Conservation (phyloP, 2,888 invertebrate species). For the Baronia brevicornis region DNA sequence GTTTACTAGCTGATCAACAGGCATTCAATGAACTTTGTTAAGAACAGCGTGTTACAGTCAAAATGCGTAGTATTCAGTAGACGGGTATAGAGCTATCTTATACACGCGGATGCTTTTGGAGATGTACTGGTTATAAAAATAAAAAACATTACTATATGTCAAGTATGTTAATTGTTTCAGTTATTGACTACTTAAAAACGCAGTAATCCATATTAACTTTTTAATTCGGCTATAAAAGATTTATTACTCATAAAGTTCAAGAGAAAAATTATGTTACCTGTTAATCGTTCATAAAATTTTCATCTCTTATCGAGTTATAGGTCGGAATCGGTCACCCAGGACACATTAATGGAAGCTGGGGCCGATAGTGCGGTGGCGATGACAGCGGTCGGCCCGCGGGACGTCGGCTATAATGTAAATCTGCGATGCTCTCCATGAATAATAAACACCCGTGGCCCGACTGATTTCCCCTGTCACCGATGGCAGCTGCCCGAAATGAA, state of each 20-base stretch:
- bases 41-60: too few species aligned
- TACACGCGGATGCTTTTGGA: too few species aligned
- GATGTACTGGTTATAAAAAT: too few species aligned
- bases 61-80: too few species aligned
- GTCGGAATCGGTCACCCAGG: constrained; percentile 1
- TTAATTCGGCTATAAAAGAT: too few species aligned
- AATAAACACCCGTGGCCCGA: constrained; percentile 36
- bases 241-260: neutral
- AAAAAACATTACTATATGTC: too few species aligned
- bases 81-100: too few species aligned
- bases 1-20: too few species aligned
- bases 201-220: too few species aligned
- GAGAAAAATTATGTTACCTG: neutral
- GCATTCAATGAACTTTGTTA: too few species aligned
- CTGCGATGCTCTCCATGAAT: constrained; percentile 34
- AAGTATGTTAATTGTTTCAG: too few species aligned
- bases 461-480: constrained; percentile 52
- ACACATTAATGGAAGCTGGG: constrained; percentile 3
- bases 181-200: too few species aligned
- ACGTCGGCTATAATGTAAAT: constrained; percentile 7
- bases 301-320: constrained; percentile 3
- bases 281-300: constrained; percentile 1
- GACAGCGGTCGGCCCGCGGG: constrained; percentile 5
- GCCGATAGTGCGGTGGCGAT: constrained; percentile 1
- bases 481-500: constrained; percentile 23